Evolutionary conservation across 2,888 invertebrate genomes (phyloP).

Genomic region (Lasioglossum calceatum): DNA sequence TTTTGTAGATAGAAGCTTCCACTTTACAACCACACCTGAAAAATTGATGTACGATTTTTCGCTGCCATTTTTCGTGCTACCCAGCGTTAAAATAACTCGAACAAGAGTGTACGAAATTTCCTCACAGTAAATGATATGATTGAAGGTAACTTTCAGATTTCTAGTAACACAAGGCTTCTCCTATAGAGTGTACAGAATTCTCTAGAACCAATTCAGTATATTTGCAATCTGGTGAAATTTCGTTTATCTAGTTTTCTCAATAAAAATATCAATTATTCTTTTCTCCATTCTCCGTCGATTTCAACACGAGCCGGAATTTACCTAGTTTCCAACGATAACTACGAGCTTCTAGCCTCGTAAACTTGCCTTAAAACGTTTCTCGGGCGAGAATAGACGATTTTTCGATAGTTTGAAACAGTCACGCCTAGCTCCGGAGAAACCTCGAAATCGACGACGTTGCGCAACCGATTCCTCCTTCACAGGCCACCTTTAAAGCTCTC

Average conservation of each 20-base stretch:
- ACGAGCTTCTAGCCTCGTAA: neutral
- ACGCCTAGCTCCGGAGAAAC: constrained; percentile 5
- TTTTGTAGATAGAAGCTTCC: too few relatives aligned
- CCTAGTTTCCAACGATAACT: neutral
- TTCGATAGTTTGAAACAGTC: neutral
- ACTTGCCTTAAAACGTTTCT: neutral
- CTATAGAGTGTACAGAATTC: neutral
- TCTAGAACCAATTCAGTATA: neutral
- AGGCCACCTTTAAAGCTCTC: neutral
- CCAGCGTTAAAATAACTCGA: neutral
- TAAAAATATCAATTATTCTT: neutral
- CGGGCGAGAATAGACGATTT: neutral
- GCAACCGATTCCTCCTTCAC: neutral
- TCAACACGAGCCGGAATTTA: neutral
- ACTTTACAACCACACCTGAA: neutral
- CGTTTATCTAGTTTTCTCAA: neutral
- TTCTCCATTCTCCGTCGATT: neutral
- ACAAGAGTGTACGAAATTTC: neutral
- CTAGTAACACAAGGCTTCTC: neutral
- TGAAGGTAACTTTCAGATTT: neutral
- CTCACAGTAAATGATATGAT: neutral
- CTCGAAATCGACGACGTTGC: constrained; percentile 17
- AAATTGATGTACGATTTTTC: neutral
- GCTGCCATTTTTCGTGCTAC: neutral
- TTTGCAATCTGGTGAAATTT: neutral